phyloP scores from a whole-genome alignment of 2,113 vertebrate species.

The Thalassarche chlororhynchos region DNA sequence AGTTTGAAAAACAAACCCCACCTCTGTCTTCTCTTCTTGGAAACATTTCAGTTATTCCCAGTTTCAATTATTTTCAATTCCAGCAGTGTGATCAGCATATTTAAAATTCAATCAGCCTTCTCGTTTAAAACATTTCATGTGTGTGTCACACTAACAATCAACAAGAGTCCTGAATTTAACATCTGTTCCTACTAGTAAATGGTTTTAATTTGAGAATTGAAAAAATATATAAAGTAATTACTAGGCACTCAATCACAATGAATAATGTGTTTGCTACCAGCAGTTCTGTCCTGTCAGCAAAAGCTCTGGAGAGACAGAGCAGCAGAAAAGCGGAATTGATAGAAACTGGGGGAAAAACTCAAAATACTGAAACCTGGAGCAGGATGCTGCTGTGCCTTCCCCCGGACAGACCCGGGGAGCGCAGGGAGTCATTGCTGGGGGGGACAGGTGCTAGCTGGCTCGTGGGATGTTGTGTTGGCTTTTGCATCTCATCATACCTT shows the following conservation, averaged over 20 bases:
- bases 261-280: constrained; percentile 36
- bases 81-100: constrained; percentile 60
- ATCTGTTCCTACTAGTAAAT: constrained; percentile 74
- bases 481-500: neutral
- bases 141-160: constrained; percentile 64
- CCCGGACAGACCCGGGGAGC: fast-evolving
- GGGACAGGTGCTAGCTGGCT: fast-evolving
- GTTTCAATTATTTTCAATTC: constrained; percentile 62
- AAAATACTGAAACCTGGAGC: neutral
- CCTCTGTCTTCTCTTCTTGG: neutral
- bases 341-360: neutral
- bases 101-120: constrained; percentile 76
- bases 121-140: constrained; percentile 63
- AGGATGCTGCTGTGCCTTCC: neutral
- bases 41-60: constrained; percentile 36
- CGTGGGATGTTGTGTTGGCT: neutral
- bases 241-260: constrained; percentile 53
- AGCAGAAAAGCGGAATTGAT: neutral
- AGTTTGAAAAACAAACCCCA: constrained; percentile 1
- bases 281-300: neutral
- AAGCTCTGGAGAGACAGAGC: neutral
- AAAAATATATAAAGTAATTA: constrained; percentile 69
- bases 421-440: neutral
- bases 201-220: constrained; percentile 71
- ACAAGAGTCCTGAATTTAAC: constrained; percentile 74